Evolutionary conservation across 2,888 invertebrate genomes (phyloP), one percentile per base, ranked within the genome.

Genomic region (Chrysolina americana): DNA sequence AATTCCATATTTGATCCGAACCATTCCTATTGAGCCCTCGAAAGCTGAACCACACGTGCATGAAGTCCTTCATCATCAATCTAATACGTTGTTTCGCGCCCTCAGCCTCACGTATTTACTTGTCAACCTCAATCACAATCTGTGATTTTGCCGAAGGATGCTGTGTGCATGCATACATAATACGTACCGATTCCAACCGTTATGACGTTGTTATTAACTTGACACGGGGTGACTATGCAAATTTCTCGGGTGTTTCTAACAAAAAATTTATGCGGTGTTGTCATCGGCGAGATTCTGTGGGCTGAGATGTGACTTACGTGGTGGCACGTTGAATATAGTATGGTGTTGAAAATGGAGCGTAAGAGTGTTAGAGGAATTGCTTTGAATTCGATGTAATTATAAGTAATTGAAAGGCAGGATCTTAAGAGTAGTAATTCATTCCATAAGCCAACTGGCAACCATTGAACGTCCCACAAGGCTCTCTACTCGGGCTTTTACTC

Each of bases 161-260:
- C 53, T 21, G 21, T 53, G 21, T 53, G 59, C 36, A 36, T 28
- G 59, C 59, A 68, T 68, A 68, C 68, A 56, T 68, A 68, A 68
- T 68, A 53, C 15, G 11, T 9, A 41, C 41, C 19, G 41, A 53
- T 21, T 53, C 53, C 6, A 53, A 56, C 41, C 68, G 50, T 53
- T 41, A 53, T 53, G 53, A 68, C 53, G 19, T 68, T 41, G 68
- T 68, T 68, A 68, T 53, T 68, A 68, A 68, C 68, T 53, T 68
- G 53, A 68, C 68, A 36, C 59, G 72, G 78, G 75, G 75, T 70
- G 76, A 71, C 68, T 74, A 74, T 74, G 74, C 71, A 74, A 74
- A 74, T 74, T 64, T 68, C 53, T 28, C 5, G 68, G 28, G 36
- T 36, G 23, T 59, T 23, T 36, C 28, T 59, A 36, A 59, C 36